Base-by-base conservation (phyloP, 2,888 invertebrate species). In the Syrista parreyssii region DNA sequence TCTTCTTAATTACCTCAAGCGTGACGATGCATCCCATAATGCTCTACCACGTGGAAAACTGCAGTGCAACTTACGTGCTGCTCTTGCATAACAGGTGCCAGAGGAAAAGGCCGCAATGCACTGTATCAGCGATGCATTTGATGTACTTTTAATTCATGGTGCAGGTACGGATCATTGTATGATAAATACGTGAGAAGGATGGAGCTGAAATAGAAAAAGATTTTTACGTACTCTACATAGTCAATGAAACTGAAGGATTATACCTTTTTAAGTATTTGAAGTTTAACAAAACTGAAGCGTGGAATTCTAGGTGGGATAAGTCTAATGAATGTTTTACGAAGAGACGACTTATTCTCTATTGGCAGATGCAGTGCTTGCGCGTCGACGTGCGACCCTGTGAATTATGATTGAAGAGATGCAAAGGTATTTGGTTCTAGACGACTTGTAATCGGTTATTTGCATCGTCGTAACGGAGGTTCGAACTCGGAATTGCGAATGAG, bases 391-490 rank as follows among this genome's bases (percentile, higher is more conserved):
- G 55, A 55, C 36, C 55, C 68, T 72, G 32, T 68, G 32, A 74
- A 68, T 72, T 77, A 68, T 78, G 76, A 81, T 75, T 74, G 77
- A 74, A 69, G 73, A 74, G 74, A 80, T 77, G 82, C 82, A 76
- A 77, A 80, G 77, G 77, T 69, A 78, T 79, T 80, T 78, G 76
- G 23, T 77, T 81, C 80, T 81, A 80, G 81, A 85, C 79, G 77
- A 68, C 33, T 35, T 15, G 71, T 32, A 31, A 71, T 71, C 12
- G 76, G 4, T 12, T 11, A 84, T 82, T 81, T 82, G 79, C 82
- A 79, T 80, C 78, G 77, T 31, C 77, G 76, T 85, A 85, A 85
- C 84, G 83, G 82, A 78, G 83, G 79, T 80, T 82, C 75, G 82
- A 78, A 78, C 79, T 83, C 73, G 73, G 40, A 31, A 35, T 34